phyloP scores from a whole-genome alignment of 1,140 invertebrate species.

The Pygmarrhopalites habei region DNA sequence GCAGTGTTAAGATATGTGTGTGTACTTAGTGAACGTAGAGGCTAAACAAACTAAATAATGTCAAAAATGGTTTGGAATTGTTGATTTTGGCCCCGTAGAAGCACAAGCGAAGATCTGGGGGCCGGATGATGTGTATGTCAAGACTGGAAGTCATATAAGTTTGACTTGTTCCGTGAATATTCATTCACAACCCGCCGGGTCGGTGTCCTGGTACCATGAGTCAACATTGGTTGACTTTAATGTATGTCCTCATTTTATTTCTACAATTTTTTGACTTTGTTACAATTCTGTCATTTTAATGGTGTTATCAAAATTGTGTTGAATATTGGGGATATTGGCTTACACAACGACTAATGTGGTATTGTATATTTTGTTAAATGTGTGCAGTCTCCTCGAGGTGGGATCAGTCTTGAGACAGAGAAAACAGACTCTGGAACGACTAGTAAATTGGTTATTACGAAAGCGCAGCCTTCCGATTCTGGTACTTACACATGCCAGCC shows the following conservation, averaged over 20 bases:
- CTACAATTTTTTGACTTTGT: no score
- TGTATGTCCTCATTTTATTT: no score
- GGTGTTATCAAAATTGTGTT: no score
- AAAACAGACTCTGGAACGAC: constrained; percentile 80
- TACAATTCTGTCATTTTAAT: no score
- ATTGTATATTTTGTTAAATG: no score
- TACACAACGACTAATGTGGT: no score
- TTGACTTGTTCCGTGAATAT: constrained; percentile 79
- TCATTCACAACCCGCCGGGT: constrained; percentile 71
- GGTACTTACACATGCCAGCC: constrained; percentile 75
- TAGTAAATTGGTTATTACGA: constrained; percentile 78
- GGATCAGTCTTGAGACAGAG: constrained; percentile 83
- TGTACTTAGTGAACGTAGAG: not conserved
- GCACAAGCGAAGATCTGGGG: constrained; percentile 77
- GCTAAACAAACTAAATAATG: not conserved
- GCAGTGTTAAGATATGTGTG: not conserved
- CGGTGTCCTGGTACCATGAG: constrained; percentile 73
- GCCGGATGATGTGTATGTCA: constrained; percentile 78
- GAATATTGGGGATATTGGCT: no score
- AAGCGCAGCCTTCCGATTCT: constrained; percentile 73
- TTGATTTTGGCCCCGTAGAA: constrained; percentile 53
- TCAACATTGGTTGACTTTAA: constrained; percentile 73
- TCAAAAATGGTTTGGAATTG: not conserved
- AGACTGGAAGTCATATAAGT: constrained; percentile 82
- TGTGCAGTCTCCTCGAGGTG: constrained; percentile 69